phyloP scores from a whole-genome alignment of 1,140 invertebrate species.

The Dreissena rostriformis region DNA sequence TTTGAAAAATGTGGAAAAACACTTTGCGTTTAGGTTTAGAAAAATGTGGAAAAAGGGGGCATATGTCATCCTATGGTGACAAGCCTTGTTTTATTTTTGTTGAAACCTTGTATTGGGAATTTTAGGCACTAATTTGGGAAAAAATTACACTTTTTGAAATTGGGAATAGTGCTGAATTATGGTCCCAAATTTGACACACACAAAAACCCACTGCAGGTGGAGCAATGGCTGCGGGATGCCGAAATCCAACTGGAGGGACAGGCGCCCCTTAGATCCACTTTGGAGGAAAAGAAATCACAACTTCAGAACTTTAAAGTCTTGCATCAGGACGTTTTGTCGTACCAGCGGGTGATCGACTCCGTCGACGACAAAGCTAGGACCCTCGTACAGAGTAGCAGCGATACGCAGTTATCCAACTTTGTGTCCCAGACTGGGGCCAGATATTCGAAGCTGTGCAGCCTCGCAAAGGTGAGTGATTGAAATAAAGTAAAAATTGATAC shows the following conservation, averaged over 20 bases:
- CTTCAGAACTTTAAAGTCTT: conserved; percentile 88
- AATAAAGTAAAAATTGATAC: too few species aligned
- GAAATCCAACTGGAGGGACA: conserved; percentile 89
- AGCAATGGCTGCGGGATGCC: conserved; percentile 90
- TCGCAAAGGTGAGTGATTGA: conserved; percentile 73
- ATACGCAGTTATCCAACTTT: conserved; percentile 72
- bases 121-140: too few species aligned
- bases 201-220: conserved; percentile 83
- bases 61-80: too few species aligned
- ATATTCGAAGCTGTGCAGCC: conserved; percentile 76
- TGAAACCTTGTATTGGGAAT: too few species aligned
- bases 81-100: too few species aligned
- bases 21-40: too few species aligned
- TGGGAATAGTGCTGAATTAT: too few species aligned
- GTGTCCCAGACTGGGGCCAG: conserved; percentile 69
- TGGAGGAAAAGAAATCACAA: conserved; percentile 94
- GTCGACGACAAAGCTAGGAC: conserved; percentile 89
- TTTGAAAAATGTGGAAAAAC: too few species aligned
- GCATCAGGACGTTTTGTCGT: conserved; percentile 92
- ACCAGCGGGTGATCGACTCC: conserved; percentile 93
- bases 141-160: too few species aligned
- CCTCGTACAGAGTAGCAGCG: conserved; percentile 85
- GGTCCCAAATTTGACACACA: too few species aligned
- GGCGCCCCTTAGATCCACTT: conserved; percentile 89
- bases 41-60: too few species aligned